phyloP scores from a whole-genome alignment of 2,888 invertebrate genomes.

The Amiota mariae region DNA sequence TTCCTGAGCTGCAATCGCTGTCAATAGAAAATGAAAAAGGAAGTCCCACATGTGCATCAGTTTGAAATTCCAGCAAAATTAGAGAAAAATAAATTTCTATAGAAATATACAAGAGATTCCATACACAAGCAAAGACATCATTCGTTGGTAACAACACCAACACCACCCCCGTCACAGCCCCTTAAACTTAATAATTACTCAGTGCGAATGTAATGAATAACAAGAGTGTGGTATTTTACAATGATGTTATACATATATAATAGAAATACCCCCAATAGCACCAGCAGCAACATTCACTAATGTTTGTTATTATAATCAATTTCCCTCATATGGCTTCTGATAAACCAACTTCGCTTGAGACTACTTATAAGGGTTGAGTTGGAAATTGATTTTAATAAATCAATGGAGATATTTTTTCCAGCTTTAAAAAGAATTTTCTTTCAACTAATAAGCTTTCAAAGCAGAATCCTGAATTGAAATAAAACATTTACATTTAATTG shows the following conservation, averaged over 20 bases:
- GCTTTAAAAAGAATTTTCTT: too few relatives aligned
- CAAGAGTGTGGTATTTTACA: neutral
- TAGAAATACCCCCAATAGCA: neutral
- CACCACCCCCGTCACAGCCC: neutral
- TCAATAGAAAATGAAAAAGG: conserved; percentile 30
- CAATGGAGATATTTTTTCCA: too few relatives aligned
- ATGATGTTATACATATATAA: neutral
- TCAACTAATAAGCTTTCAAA: too few relatives aligned
- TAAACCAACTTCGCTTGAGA: neutral
- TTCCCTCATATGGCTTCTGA: conserved; percentile 16
- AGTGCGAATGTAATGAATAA: neutral
- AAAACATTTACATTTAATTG: too few relatives aligned
- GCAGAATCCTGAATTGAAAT: too few relatives aligned
- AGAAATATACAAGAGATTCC: neutral
- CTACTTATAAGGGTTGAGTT: too few relatives aligned
- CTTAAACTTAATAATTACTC: conserved; percentile 19
- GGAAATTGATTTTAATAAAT: too few relatives aligned
- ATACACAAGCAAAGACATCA: neutral
- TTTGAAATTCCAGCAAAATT: conserved; percentile 64
- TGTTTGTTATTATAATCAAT: neutral
- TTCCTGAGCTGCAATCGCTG: conserved; percentile 45
- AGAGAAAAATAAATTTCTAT: conserved; percentile 50
- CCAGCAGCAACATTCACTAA: neutral
- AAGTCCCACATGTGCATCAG: conserved; percentile 62
- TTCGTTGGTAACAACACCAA: neutral